These are phyloP conservation scores for Corbicula japonica DNA, from an alignment of 2,888 invertebrate species.

Conservation along the genomic window DNA sequence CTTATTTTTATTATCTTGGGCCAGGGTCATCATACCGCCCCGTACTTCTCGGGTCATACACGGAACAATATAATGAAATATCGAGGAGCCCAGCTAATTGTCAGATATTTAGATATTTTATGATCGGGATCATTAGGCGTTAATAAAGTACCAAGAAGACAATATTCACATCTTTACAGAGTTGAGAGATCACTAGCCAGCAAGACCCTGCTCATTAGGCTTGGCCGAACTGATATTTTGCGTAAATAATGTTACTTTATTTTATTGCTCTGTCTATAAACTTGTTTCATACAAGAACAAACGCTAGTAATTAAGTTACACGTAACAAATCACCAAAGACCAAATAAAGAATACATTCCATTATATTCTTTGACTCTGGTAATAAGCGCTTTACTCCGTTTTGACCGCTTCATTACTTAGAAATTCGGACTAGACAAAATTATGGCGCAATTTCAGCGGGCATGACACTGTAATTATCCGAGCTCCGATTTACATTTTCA, in stretches of 20 bases:
- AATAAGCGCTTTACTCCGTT: constrained; percentile 20
- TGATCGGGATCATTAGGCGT: too few species aligned
- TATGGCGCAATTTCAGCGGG: too few species aligned
- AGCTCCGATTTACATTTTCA: too few species aligned
- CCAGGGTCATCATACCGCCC: too few species aligned
- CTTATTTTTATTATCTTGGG: too few species aligned
- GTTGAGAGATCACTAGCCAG: background rate
- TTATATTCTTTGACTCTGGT: constrained; percentile 33
- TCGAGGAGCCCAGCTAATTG: too few species aligned
- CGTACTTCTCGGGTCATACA: too few species aligned
- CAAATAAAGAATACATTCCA: constrained; percentile 41
- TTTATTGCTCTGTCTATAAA: background rate
- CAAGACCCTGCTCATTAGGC: background rate
- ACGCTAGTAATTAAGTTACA: constrained; percentile 43
- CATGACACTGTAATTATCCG: too few species aligned
- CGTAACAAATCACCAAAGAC: constrained; percentile 47
- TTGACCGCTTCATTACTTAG: constrained; percentile 43
- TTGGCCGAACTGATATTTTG: constrained; percentile 26
- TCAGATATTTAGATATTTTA: too few species aligned
- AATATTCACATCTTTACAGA: background rate
- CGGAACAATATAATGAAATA: too few species aligned
- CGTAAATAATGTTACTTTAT: background rate
- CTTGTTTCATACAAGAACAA: constrained; percentile 45
- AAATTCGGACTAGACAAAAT: constrained; percentile 7
- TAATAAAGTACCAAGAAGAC: too few species aligned